A percentile compares a stretch with the other conserved stretches of the same genome.
phyloP scores from a whole-genome alignment of 2,888 invertebrate species.

The Agelastica alni region DNA sequence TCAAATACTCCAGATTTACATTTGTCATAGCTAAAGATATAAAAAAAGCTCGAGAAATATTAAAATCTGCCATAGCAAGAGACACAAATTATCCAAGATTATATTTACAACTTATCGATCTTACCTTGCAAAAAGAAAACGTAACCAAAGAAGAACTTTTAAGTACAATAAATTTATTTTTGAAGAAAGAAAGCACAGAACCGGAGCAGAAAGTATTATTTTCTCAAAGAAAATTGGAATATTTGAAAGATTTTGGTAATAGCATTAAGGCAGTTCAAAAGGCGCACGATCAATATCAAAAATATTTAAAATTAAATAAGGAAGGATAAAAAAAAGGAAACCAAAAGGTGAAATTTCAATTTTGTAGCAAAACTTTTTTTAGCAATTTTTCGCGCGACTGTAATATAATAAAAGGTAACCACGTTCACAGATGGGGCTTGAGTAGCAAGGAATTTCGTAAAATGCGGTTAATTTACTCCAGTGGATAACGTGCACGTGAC shows the following conservation, averaged over 20 bases:
- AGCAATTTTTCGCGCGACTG: conserved; percentile 9
- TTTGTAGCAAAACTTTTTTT: conserved; percentile 15
- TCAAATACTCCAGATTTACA: conserved; percentile 91
- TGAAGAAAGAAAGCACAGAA: conserved; percentile 75
- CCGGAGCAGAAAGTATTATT: conserved; percentile 80
- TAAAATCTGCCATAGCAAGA: conserved; percentile 77
- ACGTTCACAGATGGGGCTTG: too few species aligned
- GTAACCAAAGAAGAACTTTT: conserved; percentile 67
- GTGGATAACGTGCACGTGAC: too few species aligned
- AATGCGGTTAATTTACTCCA: too few species aligned
- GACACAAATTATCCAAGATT: conserved; percentile 84
- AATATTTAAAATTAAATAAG: conserved; percentile 63
- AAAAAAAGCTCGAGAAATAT: conserved; percentile 64
- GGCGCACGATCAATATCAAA: conserved; percentile 66
- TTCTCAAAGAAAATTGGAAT: conserved; percentile 93
- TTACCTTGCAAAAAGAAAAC: conserved; percentile 77
- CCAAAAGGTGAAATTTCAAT: conserved; percentile 58
- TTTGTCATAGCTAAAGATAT: conserved; percentile 67
- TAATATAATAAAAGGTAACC: not conserved
- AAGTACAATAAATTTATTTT: conserved; percentile 75
- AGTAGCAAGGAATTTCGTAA: too few species aligned
- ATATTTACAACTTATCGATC: conserved; percentile 86
- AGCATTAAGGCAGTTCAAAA: conserved; percentile 74
- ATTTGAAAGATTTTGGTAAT: conserved; percentile 90
- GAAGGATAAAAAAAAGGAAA: conserved; percentile 68